Evolutionary conservation across 2,888 invertebrate genomes (phyloP).

Genomic region (Cephus pulcher): DNA sequence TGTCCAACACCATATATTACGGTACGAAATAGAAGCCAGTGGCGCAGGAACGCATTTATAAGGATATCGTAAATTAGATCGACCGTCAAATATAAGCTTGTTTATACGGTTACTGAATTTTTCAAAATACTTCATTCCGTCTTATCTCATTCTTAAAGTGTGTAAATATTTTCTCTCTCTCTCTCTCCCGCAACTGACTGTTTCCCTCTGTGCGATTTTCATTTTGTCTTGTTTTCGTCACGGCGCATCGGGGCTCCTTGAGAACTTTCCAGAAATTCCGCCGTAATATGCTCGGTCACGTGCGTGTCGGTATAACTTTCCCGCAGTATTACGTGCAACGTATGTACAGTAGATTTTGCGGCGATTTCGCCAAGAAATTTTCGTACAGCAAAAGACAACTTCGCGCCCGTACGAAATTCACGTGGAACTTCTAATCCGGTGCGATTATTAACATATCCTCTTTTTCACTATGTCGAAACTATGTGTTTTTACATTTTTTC

Average conservation of each 20-base stretch:
- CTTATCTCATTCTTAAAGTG: background rate
- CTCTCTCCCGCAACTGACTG: background rate
- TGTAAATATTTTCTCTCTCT: constrained; percentile 8
- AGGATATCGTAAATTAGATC: constrained; percentile 9
- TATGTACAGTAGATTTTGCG: constrained; percentile 41
- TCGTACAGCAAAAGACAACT: background rate
- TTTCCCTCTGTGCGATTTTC: background rate
- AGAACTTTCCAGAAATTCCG: constrained; percentile 45
- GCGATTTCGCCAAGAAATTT: background rate
- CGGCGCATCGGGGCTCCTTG: constrained; percentile 24
- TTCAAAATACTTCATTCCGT: background rate
- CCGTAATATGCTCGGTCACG: constrained; percentile 33
- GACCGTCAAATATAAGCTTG: background rate
- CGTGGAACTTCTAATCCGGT: background rate
- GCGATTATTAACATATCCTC: background rate
- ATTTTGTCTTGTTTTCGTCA: constrained; percentile 14
- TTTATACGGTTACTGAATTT: background rate
- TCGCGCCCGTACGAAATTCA: background rate
- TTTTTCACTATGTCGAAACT: background rate
- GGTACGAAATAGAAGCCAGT: constrained; percentile 22
- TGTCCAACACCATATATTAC: constrained; percentile 16
- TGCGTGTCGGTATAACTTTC: constrained; percentile 45
- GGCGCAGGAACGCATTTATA: constrained; percentile 18
- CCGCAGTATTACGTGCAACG: constrained; percentile 51
- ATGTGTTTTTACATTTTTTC: background rate